Base-by-base conservation (phyloP, 2,888 invertebrate genomes). In the Brachypterus glaber region DNA sequence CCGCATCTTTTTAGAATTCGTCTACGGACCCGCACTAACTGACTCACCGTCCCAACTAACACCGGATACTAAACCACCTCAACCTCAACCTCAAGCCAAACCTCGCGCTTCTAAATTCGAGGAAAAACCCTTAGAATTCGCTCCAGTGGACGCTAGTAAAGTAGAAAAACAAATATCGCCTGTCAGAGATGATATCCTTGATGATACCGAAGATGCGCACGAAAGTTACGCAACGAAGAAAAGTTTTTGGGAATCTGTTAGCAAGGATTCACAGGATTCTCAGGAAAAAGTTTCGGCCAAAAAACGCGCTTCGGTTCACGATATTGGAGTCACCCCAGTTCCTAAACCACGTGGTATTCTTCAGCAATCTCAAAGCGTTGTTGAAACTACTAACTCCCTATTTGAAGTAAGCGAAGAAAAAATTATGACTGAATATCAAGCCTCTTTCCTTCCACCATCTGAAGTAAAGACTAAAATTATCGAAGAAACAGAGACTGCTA, bases 161-260 rank as follows among this genome's bases (percentile, higher is more conserved):
- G 13, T 46, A 31, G 55, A 55, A 35, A 58, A 57, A 50, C 52
- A 54, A 34, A 39, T 54, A 25, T 57, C 61, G 16, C 57, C 60
- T 7, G 59, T 59, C 31, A 48, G 56, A 31, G 60, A 62, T 37
- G 60, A 63, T 40, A 45, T 55, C 17, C 44, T 60, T 24, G 58
- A 59, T 35, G 43, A 50, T 24, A 56, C 57, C 16, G 56, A 48
- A 33, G 48, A 49, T 14, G 41, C 36, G 37, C 55, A 53, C 40
- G 63, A 62, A 48, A 64, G 63, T 39, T 71, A 71, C 47, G 63
- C 63, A 11, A 66, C 68, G 37, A 66, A 66, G 44, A 71, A 68
- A 49, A 66, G 65, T 46, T 72, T 72, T 51, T 72, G 72, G 72
- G 72, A 72, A 58, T 62, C 53, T 49, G 61, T 67, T 35, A 44